A percentile compares a stretch with the other conserved stretches of the same genome.
phyloP scores from a whole-genome alignment of 2,797 vertebrate species.

The Falco concolor region DNA sequence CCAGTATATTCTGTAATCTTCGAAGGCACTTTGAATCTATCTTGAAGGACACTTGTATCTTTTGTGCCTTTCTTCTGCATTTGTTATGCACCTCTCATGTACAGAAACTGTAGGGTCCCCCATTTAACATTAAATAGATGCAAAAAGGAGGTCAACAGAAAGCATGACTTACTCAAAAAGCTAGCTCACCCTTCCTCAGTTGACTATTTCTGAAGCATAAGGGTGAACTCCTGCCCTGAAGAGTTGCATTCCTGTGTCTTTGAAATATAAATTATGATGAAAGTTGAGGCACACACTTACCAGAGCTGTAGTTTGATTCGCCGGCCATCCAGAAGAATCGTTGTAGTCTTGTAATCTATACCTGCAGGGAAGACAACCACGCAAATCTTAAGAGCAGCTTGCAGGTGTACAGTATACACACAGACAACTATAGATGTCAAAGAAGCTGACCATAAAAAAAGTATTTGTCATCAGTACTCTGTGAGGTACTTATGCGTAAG shows the following conservation, averaged over 20 bases:
- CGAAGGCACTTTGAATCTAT: background rate
- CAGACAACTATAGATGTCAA: background rate
- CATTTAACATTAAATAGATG: background rate
- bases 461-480: background rate
- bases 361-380: constrained; percentile 60
- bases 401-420: background rate
- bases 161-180: background rate
- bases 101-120: background rate
- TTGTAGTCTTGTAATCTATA: constrained; percentile 87
- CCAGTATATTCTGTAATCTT: background rate
- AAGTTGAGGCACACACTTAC: constrained; percentile 51
- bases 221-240: background rate
- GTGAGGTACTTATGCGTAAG: background rate
- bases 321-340: constrained; percentile 84
- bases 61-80: background rate
- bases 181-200: background rate
- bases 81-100: background rate
- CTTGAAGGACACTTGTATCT: background rate
- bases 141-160: background rate
- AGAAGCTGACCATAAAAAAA: background rate
- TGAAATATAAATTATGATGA: background rate
- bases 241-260: background rate
- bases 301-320: constrained; percentile 88
- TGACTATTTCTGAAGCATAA: background rate
- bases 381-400: background rate